Evolutionary conservation across 1,140 invertebrate genomes (phyloP).

Genomic region (Trichogramma pretiosum): DNA sequence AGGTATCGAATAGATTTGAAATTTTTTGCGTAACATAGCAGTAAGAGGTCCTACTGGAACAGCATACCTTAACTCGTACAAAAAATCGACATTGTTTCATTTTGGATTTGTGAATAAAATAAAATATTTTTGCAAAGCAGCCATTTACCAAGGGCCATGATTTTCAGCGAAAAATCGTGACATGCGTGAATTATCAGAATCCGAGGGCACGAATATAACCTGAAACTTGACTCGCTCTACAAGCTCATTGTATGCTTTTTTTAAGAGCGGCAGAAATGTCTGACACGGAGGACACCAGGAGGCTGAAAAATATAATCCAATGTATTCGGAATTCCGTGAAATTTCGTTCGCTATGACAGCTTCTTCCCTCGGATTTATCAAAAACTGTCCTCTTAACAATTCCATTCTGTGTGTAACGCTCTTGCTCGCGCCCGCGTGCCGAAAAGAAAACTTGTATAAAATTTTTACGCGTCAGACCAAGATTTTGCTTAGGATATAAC

Average conservation of each 20-base stretch:
- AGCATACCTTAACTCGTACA: slow-evolving; percentile 21
- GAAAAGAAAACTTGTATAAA: no score
- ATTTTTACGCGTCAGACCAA: no score
- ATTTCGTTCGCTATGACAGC: slow-evolving; percentile 18
- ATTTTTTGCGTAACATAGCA: slow-evolving; percentile 14
- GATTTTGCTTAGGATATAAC: no score
- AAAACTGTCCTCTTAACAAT: slow-evolving; percentile 18
- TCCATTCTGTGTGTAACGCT: slow-evolving; percentile 22
- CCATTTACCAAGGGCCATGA: slow-evolving; percentile 23
- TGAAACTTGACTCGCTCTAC: slow-evolving; percentile 15
- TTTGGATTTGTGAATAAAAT: no score
- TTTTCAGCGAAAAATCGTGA: slow-evolving; percentile 13
- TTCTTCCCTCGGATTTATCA: slow-evolving; percentile 18
- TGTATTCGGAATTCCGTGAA: slow-evolving; percentile 14
- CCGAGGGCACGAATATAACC: slow-evolving; percentile 24
- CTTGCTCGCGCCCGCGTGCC: no score
- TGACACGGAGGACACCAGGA: slow-evolving; percentile 24
- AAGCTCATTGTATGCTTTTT: slow-evolving; percentile 13
- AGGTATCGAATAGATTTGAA: slow-evolving; percentile 19
- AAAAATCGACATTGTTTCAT: no score
- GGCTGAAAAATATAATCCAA: slow-evolving; percentile 24
- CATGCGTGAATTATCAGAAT: slow-evolving; percentile 20
- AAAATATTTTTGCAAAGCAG: no score
- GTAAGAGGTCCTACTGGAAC: slow-evolving; percentile 17
- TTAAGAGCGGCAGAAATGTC: slow-evolving; percentile 21